Percentiles rank a stretch among this genome's conserved stretches.
Conservation (phyloP, 2,888 invertebrate species). For the Microdon myrmicae region DNA sequence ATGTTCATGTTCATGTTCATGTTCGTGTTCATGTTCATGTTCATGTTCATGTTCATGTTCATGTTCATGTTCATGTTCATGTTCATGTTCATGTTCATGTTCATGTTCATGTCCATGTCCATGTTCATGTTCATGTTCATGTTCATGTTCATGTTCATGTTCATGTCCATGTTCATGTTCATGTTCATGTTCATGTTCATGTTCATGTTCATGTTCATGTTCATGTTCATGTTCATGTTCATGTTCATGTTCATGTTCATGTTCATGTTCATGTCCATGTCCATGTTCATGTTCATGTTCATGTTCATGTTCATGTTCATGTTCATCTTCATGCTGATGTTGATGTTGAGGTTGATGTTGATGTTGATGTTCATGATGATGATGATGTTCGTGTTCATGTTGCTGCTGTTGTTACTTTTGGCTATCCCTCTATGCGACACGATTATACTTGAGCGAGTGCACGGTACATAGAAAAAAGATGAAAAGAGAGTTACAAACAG, state of each 20-base stretch:
- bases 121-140: slow-evolving; percentile 3
- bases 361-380: background rate
- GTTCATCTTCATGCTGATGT: background rate
- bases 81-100: slow-evolving; percentile 3
- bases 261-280: background rate
- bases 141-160: slow-evolving; percentile 1
- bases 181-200: slow-evolving; percentile 3
- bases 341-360: background rate
- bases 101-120: background rate
- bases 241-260: slow-evolving; percentile 1
- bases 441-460: too few relatives aligned
- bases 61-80: slow-evolving; percentile 6
- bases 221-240: slow-evolving; percentile 4
- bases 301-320: background rate
- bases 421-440: too few relatives aligned
- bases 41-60: slow-evolving; percentile 4
- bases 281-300: background rate
- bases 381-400: background rate
- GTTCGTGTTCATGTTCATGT: slow-evolving; percentile 7
- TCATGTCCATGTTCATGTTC: slow-evolving; percentile 3
- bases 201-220: slow-evolving; percentile 4
- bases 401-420: background rate
- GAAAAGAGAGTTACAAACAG: too few relatives aligned
- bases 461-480: too few relatives aligned
- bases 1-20: slow-evolving; percentile 6